Base-by-base conservation (phyloP, 1,140 invertebrate genomes). In the Eubasilissa regina region DNA sequence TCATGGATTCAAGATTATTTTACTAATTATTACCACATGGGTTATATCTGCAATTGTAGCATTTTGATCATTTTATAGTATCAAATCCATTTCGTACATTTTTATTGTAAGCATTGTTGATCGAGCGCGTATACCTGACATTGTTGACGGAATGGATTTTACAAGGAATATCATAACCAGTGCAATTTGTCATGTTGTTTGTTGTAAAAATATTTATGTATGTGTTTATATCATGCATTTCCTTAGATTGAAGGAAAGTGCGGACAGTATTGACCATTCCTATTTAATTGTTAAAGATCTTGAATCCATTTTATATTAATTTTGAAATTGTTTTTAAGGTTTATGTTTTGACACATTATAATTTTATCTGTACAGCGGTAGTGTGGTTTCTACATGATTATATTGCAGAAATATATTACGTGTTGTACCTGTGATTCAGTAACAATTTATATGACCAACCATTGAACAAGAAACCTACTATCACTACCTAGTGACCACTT, bases 401-500 rank as follows among this genome's bases (percentile, higher is more conserved):
- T 66, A 47, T 47, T 44, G 62, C 47, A 21, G n/a, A 70, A 51
- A 47, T 70, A 70, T 51, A 73, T 73, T 21, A n/a, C 44, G n/a
- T 68, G 45, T 56, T 56, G 76, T 77, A 77, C 76, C 76, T 77
- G 76, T 58, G 48, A 70, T 55, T 77, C 25, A 35, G 25, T 35
- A 35, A 21, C 43, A 62, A 62, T 45, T 64, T 62, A 48, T 76
- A 58, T 44, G 72, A 74, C 72, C 74, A 76, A 48, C 55, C 56
- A 60, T 64, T 48, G 47, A 21, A 73, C 25, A 21, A 25, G 15
- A 78, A 44, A 72, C 68, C 68, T 51, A n/a, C 68, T 53, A 70
- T 55, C 68, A 72, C 68, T 72, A 58, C 76, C 56, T 47, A 72
- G 68, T 78, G 80, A 81, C 80, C 80, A 81, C 74, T 72, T 55